Base-by-base conservation (phyloP, 2,888 invertebrate species). In the Siphlonurus alternatus region DNA sequence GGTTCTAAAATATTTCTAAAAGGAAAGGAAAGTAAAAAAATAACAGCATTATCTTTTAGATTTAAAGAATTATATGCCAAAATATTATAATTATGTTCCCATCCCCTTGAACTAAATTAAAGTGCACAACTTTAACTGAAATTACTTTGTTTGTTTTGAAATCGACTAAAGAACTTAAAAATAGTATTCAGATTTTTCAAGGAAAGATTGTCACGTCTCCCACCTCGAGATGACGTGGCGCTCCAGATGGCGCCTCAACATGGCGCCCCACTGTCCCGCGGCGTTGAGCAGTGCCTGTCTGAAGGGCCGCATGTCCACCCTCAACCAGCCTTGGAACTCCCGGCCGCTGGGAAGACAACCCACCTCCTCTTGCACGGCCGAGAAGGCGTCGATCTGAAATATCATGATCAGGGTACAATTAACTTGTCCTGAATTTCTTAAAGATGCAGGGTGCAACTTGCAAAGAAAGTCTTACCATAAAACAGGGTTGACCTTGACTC, bases 261-360 rank as follows among this genome's bases (percentile, higher is more conserved):
- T 79, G 72, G 88, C 87, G 65, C 89, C 86, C 94, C 95, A 95
- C 71, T 90, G 87, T 73, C 89, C 87, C 66, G 93, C 84, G 23
- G 85, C 84, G 73, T 89, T 90, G 67, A 94, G 80, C 20, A 96
- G 83, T 0, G 85, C 83, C 71, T 88, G 88, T 70, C 93, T 89
- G 69, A 96, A 85, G 0, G 88, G 85, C 65, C 81, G 82, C 61
- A 90, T 77, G 71, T 94, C 87, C 2, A 95, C 74, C 65, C 84
- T 80, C 65, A 95, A 78, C 93, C 95, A 95, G 15, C 83, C 80
- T 66, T 85, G 84, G 71, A 93, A 84, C 19, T 89, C 78, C 65
- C 83, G 81, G 23, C 81, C 81, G 0, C 80, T 76, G 10, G 86
- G 84, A 65, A 94, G 80, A 18, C 79, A 76, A 20, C 71, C 72